phyloP scores from a whole-genome alignment of 64 coral and sea anemone species.

The Astreopora myriophthalma region DNA sequence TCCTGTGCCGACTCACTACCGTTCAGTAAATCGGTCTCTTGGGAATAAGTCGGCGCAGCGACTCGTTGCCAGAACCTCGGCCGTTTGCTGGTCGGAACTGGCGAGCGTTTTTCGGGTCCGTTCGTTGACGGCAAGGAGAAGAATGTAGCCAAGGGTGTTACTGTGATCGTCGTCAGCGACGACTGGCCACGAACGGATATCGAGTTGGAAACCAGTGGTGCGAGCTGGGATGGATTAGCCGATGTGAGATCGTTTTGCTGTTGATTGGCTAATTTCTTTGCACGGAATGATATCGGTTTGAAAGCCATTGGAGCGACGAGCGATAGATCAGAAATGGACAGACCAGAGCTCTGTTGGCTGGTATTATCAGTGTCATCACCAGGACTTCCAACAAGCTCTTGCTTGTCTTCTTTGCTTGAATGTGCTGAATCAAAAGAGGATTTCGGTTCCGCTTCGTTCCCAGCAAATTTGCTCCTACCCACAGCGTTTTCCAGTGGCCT shows the following conservation, averaged over 20 bases:
- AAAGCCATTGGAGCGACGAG: neutral
- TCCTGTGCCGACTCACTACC: neutral
- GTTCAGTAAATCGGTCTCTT: neutral
- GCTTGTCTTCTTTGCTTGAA: neutral
- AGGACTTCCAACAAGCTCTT: neutral
- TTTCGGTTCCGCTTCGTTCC: neutral
- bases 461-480: neutral
- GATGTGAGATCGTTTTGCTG: neutral
- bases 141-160: conserved; percentile 3
- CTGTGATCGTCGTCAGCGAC: conserved; percentile 14
- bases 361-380: neutral
- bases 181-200: conserved; percentile 37
- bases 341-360: neutral
- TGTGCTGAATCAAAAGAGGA: neutral
- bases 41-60: neutral
- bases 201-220: neutral
- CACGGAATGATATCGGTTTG: conserved; percentile 4
- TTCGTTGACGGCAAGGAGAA: neutral
- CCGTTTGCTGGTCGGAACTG: conserved; percentile 49
- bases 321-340: neutral
- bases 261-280: neutral
- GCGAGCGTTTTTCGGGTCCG: conserved; percentile 19
- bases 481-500: too few species aligned
- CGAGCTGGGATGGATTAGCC: neutral
- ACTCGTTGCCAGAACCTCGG: neutral